Percentiles rank a stretch among this genome's conserved stretches.
phyloP scores from a whole-genome alignment of 2,797 vertebrate species.

The Iguana delicatissima region DNA sequence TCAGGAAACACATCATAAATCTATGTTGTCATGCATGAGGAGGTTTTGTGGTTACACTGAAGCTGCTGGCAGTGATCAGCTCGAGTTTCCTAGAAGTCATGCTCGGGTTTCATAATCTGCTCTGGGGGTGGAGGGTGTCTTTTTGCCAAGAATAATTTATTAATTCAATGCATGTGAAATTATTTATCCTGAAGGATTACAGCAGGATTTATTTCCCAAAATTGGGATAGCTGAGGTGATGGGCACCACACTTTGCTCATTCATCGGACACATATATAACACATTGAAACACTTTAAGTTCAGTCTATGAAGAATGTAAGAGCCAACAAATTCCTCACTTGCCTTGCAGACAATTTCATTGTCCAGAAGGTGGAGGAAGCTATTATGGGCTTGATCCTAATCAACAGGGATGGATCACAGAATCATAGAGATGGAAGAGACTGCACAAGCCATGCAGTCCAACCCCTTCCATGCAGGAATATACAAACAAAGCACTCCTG shows the following conservation, averaged over 20 bases:
- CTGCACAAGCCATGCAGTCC: too few relatives aligned
- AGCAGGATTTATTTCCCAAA: background rate
- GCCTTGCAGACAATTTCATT: too few relatives aligned
- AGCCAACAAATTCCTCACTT: too few relatives aligned
- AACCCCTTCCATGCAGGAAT: too few relatives aligned
- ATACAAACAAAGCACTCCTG: too few relatives aligned
- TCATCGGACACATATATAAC: background rate
- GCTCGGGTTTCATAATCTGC: background rate
- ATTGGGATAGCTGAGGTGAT: background rate
- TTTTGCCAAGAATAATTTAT: conserved; percentile 18
- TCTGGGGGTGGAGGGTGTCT: too few relatives aligned
- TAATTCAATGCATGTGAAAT: background rate
- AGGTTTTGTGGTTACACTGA: conserved; percentile 14
- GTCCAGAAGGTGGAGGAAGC: too few relatives aligned
- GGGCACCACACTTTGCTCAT: background rate
- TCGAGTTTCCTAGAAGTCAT: background rate
- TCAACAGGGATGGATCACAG: too few relatives aligned
- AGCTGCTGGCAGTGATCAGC: background rate
- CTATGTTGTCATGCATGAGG: background rate
- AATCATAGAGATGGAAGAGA: too few relatives aligned
- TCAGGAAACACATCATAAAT: background rate
- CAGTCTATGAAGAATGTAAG: too few relatives aligned
- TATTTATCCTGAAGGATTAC: background rate
- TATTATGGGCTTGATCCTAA: too few relatives aligned
- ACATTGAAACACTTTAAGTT: background rate